Conservation (phyloP, 1,140 invertebrate species). For the Zaprionus lachaisei region DNA sequence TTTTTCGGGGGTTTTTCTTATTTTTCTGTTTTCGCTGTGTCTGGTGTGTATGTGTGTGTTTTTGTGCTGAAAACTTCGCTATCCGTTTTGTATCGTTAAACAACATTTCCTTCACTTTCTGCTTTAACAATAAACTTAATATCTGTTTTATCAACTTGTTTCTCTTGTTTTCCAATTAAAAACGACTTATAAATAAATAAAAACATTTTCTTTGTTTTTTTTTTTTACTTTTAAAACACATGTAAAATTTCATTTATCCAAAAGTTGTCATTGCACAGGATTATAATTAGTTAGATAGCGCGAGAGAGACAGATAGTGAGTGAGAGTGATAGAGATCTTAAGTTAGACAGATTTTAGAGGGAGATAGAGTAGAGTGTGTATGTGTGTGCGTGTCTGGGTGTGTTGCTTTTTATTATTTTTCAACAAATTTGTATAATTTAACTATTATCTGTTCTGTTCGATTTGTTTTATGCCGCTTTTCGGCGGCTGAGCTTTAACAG, state of each 20-base stretch:
- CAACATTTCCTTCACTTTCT: conserved; percentile 10
- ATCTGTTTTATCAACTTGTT: conserved; percentile 17
- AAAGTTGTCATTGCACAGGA: conserved; percentile 9
- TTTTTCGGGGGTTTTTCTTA: neutral
- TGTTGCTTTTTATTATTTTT: conserved; percentile 9
- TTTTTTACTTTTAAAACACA: conserved; percentile 15
- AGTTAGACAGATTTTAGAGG: conserved; percentile 24
- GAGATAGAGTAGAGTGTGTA: conserved; percentile 13
- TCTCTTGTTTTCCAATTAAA: conserved; percentile 38
- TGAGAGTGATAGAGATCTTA: conserved; percentile 14
- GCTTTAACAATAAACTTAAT: conserved; percentile 52
- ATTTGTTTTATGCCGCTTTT: conserved; percentile 37
- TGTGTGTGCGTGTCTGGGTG: neutral
- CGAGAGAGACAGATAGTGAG: conserved; percentile 21
- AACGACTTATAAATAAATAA: conserved; percentile 50
- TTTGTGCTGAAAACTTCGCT: no score
- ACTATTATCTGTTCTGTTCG: conserved; percentile 31
- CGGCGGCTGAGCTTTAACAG: conserved; percentile 74
- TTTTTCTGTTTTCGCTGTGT: neutral
- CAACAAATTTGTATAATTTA: conserved; percentile 58
- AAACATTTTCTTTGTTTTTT: conserved; percentile 19
- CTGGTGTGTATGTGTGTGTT: neutral
- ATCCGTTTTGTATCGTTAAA: neutral
- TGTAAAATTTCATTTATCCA: conserved; percentile 38
- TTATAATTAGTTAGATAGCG: conserved; percentile 23